A percentile compares a stretch with the other conserved stretches of the same genome.
These are phyloP conservation scores for Miltochrista miniata DNA, from an alignment of 2,888 invertebrate species.

Conservation along the genomic window DNA sequence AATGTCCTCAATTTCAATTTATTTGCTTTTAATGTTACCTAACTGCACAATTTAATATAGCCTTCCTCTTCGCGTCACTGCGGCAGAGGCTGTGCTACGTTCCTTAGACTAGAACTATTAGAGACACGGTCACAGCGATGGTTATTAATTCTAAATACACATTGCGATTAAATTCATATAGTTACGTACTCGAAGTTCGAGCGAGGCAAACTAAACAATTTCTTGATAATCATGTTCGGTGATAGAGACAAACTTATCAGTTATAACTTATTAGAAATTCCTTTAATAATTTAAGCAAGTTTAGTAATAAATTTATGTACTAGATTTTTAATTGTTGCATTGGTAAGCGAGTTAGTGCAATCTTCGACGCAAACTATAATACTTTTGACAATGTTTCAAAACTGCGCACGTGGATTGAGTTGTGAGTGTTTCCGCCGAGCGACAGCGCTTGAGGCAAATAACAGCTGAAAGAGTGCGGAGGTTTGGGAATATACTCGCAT, in stretches of 20 bases:
- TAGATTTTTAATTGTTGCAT: slow-evolving; percentile 34
- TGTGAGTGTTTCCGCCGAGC: slow-evolving; percentile 5
- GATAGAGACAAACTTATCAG: background rate
- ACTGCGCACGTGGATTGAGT: slow-evolving; percentile 12
- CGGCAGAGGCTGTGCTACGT: slow-evolving; percentile 20
- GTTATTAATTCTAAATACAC: slow-evolving; percentile 4
- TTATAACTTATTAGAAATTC: background rate
- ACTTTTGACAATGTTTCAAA: slow-evolving; percentile 19
- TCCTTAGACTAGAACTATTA: slow-evolving; percentile 6
- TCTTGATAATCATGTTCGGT: background rate
- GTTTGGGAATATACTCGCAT: slow-evolving; percentile 30
- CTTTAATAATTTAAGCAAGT: background rate
- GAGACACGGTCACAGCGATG: slow-evolving; percentile 4
- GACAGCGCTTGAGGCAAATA: background rate
- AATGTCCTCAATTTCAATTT: slow-evolving; percentile 36
- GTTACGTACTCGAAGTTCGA: too few relatives aligned
- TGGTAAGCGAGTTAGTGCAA: slow-evolving; percentile 24
- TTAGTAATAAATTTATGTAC: slow-evolving; percentile 20
- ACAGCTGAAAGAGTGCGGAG: slow-evolving; percentile 17
- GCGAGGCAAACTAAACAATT: too few relatives aligned
- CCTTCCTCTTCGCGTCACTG: slow-evolving; percentile 25
- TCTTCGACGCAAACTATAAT: slow-evolving; percentile 18
- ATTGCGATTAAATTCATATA: background rate
- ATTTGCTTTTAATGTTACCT: slow-evolving; percentile 29
- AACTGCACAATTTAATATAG: slow-evolving; percentile 22